These are phyloP conservation scores for Emesis russula DNA, from an alignment of 2,888 invertebrate genomes.

Conservation along the genomic window DNA sequence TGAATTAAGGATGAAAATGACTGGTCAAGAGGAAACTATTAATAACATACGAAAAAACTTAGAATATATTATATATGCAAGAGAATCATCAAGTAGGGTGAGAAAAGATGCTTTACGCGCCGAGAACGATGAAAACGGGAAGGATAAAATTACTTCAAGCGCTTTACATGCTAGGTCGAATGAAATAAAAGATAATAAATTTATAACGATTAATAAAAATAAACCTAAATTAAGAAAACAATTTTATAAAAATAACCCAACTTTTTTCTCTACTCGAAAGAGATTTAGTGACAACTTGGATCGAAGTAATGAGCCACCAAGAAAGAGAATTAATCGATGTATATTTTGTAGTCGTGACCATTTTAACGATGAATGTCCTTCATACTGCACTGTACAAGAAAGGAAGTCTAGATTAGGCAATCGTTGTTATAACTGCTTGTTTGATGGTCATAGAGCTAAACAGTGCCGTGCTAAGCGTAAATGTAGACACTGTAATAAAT, in stretches of 20 bases:
- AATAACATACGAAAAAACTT: slow-evolving; percentile 52
- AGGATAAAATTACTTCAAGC: slow-evolving; percentile 34
- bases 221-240: neutral
- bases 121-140: slow-evolving; percentile 9
- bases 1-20: slow-evolving; percentile 61
- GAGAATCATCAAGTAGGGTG: slow-evolving; percentile 47
- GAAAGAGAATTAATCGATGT: slow-evolving; percentile 32
- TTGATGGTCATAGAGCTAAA: slow-evolving; percentile 32
- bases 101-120: neutral
- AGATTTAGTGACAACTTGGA: neutral
- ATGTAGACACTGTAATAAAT: slow-evolving; percentile 44
- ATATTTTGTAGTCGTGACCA: slow-evolving; percentile 47
- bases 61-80: slow-evolving; percentile 64
- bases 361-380: slow-evolving; percentile 47
- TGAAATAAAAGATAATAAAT: neutral
- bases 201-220: neutral
- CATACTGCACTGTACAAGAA: slow-evolving; percentile 17
- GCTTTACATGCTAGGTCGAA: slow-evolving; percentile 32
- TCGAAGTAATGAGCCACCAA: neutral
- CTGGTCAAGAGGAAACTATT: slow-evolving; percentile 43
- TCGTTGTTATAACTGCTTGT: slow-evolving; percentile 44
- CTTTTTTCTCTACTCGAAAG: neutral
- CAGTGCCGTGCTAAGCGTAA: slow-evolving; percentile 28
- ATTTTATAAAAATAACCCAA: neutral
- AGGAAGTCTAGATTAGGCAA: slow-evolving; percentile 36